phyloP scores from a whole-genome alignment of 1,140 invertebrate species.

The Drosophila oshimai region DNA sequence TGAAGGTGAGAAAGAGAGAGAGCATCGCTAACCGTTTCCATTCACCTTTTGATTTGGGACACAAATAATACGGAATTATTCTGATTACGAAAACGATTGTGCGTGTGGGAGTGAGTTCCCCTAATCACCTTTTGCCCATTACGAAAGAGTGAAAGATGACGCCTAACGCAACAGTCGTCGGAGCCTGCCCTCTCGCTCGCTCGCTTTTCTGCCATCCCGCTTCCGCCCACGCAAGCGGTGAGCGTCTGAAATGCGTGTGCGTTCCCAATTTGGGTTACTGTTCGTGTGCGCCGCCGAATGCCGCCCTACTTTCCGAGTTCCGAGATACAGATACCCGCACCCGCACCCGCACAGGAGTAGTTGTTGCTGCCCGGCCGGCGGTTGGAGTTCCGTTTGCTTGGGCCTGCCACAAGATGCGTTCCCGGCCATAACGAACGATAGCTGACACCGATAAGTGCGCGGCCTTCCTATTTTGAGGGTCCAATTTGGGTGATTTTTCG shows the following conservation, averaged over 20 bases:
- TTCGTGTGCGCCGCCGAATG: constrained; percentile 43
- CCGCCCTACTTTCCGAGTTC: constrained; percentile 70
- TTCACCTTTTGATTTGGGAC: constrained; percentile 1
- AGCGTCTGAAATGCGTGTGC: constrained; percentile 67
- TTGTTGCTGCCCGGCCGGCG: constrained; percentile 10
- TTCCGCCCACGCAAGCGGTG: constrained; percentile 5
- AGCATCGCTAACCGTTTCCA: neutral
- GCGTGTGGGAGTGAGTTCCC: constrained; percentile 3
- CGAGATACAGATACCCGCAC: constrained; percentile 37
- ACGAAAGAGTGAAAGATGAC: constrained; percentile 44
- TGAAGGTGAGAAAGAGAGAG: neutral
- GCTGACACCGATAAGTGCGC: constrained; percentile 30
- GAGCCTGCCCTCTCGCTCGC: neutral
- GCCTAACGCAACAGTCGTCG: constrained; percentile 27
- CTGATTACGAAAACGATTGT: constrained; percentile 37
- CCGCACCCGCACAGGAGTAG: neutral
- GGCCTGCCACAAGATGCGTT: constrained; percentile 54
- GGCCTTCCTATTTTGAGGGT: constrained; percentile 39
- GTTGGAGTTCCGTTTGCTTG: constrained; percentile 46
- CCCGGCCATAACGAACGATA: constrained; percentile 29
- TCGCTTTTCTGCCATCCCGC: neutral
- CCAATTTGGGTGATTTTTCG: constrained; percentile 12
- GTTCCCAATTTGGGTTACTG: constrained; percentile 70
- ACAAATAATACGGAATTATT: constrained; percentile 15
- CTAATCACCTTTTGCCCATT: constrained; percentile 30